Percentiles rank a stretch among this genome's conserved stretches.
These are phyloP conservation scores for Drosophila borborema DNA, from an alignment of 2,888 invertebrate species.

Conservation along the genomic window DNA sequence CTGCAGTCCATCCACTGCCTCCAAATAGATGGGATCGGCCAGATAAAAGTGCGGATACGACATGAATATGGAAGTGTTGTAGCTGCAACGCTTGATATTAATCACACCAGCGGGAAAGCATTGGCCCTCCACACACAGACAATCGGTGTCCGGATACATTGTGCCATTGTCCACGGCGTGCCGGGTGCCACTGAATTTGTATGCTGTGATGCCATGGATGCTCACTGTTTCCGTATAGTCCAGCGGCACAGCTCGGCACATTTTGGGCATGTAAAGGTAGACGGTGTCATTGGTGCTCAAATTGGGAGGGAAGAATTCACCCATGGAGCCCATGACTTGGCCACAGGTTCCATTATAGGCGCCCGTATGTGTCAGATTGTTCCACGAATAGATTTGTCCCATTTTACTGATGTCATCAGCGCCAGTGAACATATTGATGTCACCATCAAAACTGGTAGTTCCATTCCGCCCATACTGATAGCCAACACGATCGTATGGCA, in stretches of 20 bases:
- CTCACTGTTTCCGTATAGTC: conserved; percentile 87
- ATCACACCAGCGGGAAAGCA: conserved; percentile 90
- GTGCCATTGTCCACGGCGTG: conserved; percentile 90
- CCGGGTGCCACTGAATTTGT: conserved; percentile 89
- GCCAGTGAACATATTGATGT: conserved; percentile 92
- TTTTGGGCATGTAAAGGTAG: conserved; percentile 90
- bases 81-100: conserved; percentile 90
- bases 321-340: conserved; percentile 90
- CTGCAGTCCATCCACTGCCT: conserved; percentile 89
- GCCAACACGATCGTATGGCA: conserved; percentile 91
- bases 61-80: conserved; percentile 91
- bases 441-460: conserved; percentile 90
- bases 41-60: conserved; percentile 94
- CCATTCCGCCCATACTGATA: conserved; percentile 94
- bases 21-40: conserved; percentile 89
- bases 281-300: conserved; percentile 87
- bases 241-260: conserved; percentile 90
- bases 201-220: conserved; percentile 88
- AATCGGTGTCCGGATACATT: conserved; percentile 87
- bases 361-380: conserved; percentile 87
- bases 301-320: conserved; percentile 91
- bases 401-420: conserved; percentile 87
- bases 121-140: conserved; percentile 89
- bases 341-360: conserved; percentile 87
- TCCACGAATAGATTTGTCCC: conserved; percentile 91